Conservation (phyloP, 2,888 invertebrate genomes). For the Nomada goodeniana region DNA sequence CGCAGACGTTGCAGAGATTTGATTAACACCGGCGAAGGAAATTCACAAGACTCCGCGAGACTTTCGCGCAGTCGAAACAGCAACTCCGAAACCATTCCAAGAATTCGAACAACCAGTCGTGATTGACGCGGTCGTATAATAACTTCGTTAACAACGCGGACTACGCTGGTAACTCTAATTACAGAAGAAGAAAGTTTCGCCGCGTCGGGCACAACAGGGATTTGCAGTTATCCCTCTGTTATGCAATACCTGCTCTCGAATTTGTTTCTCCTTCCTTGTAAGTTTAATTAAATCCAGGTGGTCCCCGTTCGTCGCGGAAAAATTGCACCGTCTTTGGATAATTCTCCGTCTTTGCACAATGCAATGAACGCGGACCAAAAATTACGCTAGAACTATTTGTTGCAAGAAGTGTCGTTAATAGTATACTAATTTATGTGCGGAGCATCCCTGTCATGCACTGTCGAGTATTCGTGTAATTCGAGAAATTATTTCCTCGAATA, state of each 20-base stretch:
- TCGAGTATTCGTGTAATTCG: too few species aligned
- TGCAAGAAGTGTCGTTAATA: too few species aligned
- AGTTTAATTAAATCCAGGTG: slow-evolving; percentile 16
- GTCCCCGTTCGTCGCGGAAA: neutral
- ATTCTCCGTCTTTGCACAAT: too few species aligned
- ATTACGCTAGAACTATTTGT: too few species aligned
- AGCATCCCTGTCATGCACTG: too few species aligned
- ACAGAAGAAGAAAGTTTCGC: slow-evolving; percentile 11
- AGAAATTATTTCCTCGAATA: too few species aligned
- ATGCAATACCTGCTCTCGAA: neutral
- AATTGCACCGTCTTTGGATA: too few species aligned
- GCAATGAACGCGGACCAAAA: too few species aligned
- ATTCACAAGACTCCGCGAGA: neutral
- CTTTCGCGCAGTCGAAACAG: neutral
- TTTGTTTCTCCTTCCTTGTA: neutral
- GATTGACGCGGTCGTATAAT: slow-evolving; percentile 33
- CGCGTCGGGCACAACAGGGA: neutral
- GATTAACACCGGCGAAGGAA: neutral
- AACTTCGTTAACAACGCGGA: slow-evolving; percentile 26
- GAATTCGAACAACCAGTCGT: neutral
- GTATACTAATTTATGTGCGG: too few species aligned
- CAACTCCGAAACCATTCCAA: slow-evolving; percentile 5
- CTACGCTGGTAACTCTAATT: slow-evolving; percentile 23
- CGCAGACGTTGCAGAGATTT: neutral
- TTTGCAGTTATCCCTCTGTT: slow-evolving; percentile 14